A percentile compares a stretch with the other conserved stretches of the same genome.
phyloP scores from a whole-genome alignment of 1,140 invertebrate genomes.

The Dryas iulia region DNA sequence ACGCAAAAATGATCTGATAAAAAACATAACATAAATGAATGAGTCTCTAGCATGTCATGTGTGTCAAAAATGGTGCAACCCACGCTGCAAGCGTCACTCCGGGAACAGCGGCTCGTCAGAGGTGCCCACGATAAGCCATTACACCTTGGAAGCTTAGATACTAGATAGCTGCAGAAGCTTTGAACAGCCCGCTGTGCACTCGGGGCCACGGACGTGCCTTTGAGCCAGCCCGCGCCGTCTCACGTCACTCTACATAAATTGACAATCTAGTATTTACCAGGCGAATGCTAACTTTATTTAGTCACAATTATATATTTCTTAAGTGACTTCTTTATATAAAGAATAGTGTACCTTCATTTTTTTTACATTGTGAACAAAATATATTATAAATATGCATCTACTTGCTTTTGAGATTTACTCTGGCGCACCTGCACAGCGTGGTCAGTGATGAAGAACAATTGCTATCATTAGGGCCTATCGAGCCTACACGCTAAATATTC shows the following conservation, averaged over 20 bases:
- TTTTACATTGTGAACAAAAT: too few species aligned
- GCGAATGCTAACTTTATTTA: constrained; percentile 16
- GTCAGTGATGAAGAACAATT: constrained; percentile 72
- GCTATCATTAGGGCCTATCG: constrained; percentile 69
- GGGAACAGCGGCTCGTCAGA: constrained; percentile 37
- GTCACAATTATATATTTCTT: neutral
- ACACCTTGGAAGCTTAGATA: constrained; percentile 70
- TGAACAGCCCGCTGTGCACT: constrained; percentile 54
- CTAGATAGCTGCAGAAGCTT: constrained; percentile 58
- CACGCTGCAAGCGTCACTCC: constrained; percentile 31
- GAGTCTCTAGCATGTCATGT: constrained; percentile 33
- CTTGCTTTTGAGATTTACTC: neutral
- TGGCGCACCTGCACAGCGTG: constrained; percentile 56
- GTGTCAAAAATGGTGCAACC: constrained; percentile 38
- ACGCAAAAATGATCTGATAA: constrained; percentile 40
- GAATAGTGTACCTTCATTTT: too few species aligned
- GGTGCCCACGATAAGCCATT: constrained; percentile 54
- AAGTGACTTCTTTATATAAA: too few species aligned
- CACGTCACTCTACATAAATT: constrained; percentile 65
- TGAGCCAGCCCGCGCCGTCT: constrained; percentile 54
- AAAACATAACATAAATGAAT: constrained; percentile 39
- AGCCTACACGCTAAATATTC: constrained; percentile 69
- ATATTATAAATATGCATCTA: too few species aligned
- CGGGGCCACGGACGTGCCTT: constrained; percentile 69
- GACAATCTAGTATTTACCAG: constrained; percentile 47